These are phyloP conservation scores for Acleris holmiana DNA, from an alignment of 2,888 invertebrate genomes.

Conservation along the genomic window DNA sequence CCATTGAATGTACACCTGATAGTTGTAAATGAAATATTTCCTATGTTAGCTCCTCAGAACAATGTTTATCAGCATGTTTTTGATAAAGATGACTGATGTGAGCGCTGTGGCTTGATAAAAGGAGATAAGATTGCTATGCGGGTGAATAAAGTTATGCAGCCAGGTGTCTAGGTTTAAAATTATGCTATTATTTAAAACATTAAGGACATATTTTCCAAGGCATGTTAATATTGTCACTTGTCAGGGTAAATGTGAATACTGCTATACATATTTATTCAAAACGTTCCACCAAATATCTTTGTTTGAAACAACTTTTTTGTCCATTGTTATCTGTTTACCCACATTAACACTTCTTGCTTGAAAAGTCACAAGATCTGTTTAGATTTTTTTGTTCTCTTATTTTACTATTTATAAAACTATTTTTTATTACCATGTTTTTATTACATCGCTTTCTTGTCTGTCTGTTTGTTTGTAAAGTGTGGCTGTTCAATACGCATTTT, in stretches of 20 bases:
- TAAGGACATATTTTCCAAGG: conserved; percentile 12
- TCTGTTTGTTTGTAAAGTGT: too few species aligned
- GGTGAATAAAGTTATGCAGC: conserved; percentile 17
- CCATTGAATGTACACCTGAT: conserved; percentile 25
- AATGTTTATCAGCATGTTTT: conserved; percentile 55
- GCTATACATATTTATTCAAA: too few species aligned
- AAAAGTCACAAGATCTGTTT: too few species aligned
- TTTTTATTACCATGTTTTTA: too few species aligned
- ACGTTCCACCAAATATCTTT: not conserved
- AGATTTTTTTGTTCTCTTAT: too few species aligned
- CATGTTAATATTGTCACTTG: not conserved
- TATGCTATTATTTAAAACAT: conserved; percentile 16
- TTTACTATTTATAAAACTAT: too few species aligned
- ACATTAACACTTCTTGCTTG: too few species aligned
- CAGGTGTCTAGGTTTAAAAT: conserved; percentile 2
- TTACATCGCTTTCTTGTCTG: too few species aligned
- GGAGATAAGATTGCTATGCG: conserved; percentile 44
- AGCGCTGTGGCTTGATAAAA: conserved; percentile 58
- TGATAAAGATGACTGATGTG: conserved; percentile 72
- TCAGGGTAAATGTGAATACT: too few species aligned
- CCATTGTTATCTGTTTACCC: too few species aligned
- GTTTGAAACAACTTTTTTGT: too few species aligned
- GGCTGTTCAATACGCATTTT: too few species aligned
- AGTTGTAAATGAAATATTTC: conserved; percentile 19
- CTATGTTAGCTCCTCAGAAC: conserved; percentile 37